Evolutionary conservation across 2,113 vertebrate genomes (phyloP).

Genomic region (Anoplopoma fimbria): DNA sequence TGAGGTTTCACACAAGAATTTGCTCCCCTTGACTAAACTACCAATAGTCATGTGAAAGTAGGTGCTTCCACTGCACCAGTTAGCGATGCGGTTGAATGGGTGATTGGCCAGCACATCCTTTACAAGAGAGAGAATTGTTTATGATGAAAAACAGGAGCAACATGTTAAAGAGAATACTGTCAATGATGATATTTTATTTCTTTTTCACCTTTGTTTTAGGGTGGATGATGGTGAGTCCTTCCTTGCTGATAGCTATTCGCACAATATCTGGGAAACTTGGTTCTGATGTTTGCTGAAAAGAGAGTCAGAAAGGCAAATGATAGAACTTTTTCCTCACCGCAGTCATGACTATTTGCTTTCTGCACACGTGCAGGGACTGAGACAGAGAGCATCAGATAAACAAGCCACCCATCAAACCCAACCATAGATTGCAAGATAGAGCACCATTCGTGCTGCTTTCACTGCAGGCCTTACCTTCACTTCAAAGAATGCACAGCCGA

Average conservation of each 20-base stretch:
- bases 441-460: neutral
- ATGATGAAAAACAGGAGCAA: neutral
- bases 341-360: neutral
- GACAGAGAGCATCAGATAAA: constrained; percentile 24
- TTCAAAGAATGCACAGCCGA: constrained; percentile 98
- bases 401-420: neutral
- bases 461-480: constrained; percentile 88
- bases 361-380: neutral
- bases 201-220: constrained; percentile 93
- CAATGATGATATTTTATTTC: neutral
- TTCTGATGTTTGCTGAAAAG: constrained; percentile 92
- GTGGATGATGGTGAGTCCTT: constrained; percentile 91
- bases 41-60: constrained; percentile 97
- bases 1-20: constrained; percentile 96
- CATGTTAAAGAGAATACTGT: neutral
- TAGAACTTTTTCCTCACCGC: neutral
- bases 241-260: constrained; percentile 93
- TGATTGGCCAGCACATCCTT: constrained; percentile 91
- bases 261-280: constrained; percentile 92
- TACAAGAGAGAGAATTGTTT: neutral
- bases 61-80: constrained; percentile 97
- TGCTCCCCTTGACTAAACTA: constrained; percentile 89
- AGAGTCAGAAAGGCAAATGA: neutral
- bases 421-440: neutral
- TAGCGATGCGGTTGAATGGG: constrained; percentile 93